These are phyloP conservation scores for Serranus cabrilla DNA, from an alignment of 2,797 vertebrate genomes.

Conservation along the genomic window DNA sequence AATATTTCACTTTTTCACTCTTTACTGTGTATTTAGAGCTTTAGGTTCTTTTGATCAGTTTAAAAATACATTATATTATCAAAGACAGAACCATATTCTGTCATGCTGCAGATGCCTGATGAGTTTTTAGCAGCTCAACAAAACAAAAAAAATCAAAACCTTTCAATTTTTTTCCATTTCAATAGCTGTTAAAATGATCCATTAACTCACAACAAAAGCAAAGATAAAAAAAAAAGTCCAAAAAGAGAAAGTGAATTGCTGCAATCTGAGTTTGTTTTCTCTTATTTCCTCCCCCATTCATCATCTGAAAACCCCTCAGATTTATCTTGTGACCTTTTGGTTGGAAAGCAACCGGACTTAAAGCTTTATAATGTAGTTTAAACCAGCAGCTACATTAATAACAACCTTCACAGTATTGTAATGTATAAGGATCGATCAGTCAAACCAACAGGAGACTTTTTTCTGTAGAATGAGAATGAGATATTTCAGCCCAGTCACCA, in stretches of 20 bases:
- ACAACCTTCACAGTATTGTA: background rate
- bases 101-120: background rate
- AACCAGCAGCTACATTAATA: background rate
- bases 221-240: background rate
- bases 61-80: background rate
- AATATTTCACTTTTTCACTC: too few species aligned
- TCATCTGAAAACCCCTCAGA: conserved; percentile 8
- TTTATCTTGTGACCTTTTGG: conserved; percentile 1
- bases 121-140: background rate
- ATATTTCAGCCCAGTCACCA: too few species aligned
- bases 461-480: background rate
- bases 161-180: background rate
- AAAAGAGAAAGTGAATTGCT: background rate
- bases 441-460: background rate
- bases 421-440: background rate
- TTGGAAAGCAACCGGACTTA: background rate
- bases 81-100: background rate
- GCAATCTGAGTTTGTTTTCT: background rate
- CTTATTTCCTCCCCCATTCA: background rate
- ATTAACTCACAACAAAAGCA: background rate
- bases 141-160: background rate
- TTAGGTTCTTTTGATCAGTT: too few species aligned
- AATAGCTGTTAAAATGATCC: background rate
- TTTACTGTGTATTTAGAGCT: too few species aligned
- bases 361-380: background rate